Evolutionary conservation across 2,888 invertebrate genomes (phyloP).

Genomic region (Eledona agricola): DNA sequence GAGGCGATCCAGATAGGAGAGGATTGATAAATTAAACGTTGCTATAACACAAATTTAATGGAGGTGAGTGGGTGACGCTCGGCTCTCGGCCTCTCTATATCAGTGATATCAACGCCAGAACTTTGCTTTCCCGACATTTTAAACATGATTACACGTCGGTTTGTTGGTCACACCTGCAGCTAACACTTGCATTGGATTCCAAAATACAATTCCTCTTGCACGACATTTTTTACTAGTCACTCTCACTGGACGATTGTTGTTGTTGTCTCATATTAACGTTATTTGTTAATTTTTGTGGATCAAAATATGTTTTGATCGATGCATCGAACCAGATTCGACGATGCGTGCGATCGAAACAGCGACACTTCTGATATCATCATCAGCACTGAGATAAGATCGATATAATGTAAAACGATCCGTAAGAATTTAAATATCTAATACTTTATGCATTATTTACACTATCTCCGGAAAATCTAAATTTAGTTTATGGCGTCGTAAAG

Average conservation of each 20-base stretch:
- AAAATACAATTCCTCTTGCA: no score
- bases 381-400: conserved; percentile 33
- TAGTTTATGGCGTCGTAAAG: conserved; percentile 38
- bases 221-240: neutral
- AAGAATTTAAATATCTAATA: conserved; percentile 39
- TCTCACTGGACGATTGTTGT: neutral
- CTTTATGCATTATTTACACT: conserved; percentile 36
- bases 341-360: no score
- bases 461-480: conserved; percentile 36
- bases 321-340: no score
- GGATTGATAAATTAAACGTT: conserved; percentile 48
- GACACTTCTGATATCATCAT: conserved; percentile 38
- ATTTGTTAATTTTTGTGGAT: no score
- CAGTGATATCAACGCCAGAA: conserved; percentile 38
- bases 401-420: conserved; percentile 36
- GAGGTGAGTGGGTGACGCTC: conserved; percentile 43
- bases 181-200: no score
- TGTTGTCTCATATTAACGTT: neutral
- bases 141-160: conserved; percentile 41
- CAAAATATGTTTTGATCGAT: no score
- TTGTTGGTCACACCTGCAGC: conserved; percentile 41
- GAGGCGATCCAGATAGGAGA: conserved; percentile 45
- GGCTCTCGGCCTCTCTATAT: conserved; percentile 38
- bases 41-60: conserved; percentile 47
- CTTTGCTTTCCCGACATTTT: conserved; percentile 39